These are phyloP conservation scores for Euglossa dilemma DNA, from an alignment of 1,140 invertebrate genomes.

Conservation along the genomic window DNA sequence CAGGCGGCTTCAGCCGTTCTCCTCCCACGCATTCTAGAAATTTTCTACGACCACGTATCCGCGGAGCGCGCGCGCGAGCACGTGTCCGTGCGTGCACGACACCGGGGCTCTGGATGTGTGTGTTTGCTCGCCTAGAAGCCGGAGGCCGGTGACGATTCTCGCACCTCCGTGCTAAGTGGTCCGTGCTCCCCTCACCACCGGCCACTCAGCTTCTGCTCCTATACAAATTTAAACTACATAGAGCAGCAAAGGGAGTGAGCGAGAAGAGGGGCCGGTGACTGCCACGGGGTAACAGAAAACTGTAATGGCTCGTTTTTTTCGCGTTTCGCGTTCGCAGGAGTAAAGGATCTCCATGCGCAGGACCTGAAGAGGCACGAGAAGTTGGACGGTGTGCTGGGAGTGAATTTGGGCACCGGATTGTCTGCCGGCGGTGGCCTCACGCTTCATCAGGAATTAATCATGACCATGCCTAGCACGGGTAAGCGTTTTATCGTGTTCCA, in stretches of 20 bases:
- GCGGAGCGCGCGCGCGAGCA: background rate
- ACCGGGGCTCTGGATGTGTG: constrained; percentile 54
- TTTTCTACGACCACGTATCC: background rate
- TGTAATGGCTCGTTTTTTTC: constrained; percentile 61
- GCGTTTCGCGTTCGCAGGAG: constrained; percentile 69
- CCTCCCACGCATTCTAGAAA: constrained; percentile 33
- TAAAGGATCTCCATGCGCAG: constrained; percentile 80
- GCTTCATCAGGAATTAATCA: constrained; percentile 81
- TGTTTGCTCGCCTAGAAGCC: constrained; percentile 79
- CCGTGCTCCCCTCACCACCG: constrained; percentile 75
- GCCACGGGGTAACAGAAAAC: constrained; percentile 24
- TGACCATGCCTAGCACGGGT: constrained; percentile 79
- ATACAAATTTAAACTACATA: constrained; percentile 81
- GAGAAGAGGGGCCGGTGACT: background rate
- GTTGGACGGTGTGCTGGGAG: constrained; percentile 80
- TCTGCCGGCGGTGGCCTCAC: constrained; percentile 78
- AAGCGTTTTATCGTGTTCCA: constrained; percentile 47
- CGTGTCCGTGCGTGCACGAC: constrained; percentile 16
- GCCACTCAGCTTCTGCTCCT: constrained; percentile 79
- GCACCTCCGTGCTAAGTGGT: constrained; percentile 80
- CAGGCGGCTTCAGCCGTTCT: constrained; percentile 21
- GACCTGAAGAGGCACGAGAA: constrained; percentile 81
- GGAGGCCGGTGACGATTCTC: constrained; percentile 81
- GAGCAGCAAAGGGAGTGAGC: constrained; percentile 52
- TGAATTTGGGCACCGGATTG: constrained; percentile 79